Evolutionary conservation across 1,140 invertebrate species (phyloP), one percentile per base, ranked within the genome.

Genomic region (Drusus annulatus): DNA sequence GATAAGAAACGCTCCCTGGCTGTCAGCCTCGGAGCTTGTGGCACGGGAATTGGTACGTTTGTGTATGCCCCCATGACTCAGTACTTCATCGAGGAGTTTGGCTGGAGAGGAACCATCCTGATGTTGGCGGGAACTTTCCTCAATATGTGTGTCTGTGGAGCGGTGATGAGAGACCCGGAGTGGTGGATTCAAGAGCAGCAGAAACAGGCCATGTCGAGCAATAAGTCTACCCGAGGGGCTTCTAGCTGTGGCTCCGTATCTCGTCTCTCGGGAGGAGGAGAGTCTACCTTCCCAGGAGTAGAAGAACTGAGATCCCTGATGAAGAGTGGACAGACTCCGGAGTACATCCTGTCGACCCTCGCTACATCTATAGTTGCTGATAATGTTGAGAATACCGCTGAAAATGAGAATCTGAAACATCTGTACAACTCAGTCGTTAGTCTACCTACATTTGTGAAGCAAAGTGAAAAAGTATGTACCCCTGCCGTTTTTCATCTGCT

Each of bases 1-100:
- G 98, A 99, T 83, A 96, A 96, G 85, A 95, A 94, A 85, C 91
- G 97, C 25, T 97, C 95, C 13, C 90, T 99, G 58, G 98, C 98
- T 3, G 97, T 97, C 15, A 97, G 98, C 0, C 91, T 99, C 45
- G 95, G 97, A 0, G 97, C 97, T 2, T 96, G 96, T 83, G 97
- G 97, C 19, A 96, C 95, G 7, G 95, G 95, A 1, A 93, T 96
- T 23, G 95, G 97, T 4, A 92, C 96, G 0, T 96, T 97, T 86
- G 88, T 97, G 2, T 96, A 97, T 86, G 94, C 96, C 0, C 96
- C 96, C 0, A 90, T 97, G 87, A 95, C 94, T 1, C 92, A 93
- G 75, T 93, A 90, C 87, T 93, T 93, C 78, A 93, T 97, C 21
- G 90, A 93, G 80, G 91, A 93, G 76, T 97, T 93, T 86, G 95